These are phyloP conservation scores for Eurosta solidaginis DNA, from an alignment of 1,140 invertebrate genomes.

Conservation along the genomic window DNA sequence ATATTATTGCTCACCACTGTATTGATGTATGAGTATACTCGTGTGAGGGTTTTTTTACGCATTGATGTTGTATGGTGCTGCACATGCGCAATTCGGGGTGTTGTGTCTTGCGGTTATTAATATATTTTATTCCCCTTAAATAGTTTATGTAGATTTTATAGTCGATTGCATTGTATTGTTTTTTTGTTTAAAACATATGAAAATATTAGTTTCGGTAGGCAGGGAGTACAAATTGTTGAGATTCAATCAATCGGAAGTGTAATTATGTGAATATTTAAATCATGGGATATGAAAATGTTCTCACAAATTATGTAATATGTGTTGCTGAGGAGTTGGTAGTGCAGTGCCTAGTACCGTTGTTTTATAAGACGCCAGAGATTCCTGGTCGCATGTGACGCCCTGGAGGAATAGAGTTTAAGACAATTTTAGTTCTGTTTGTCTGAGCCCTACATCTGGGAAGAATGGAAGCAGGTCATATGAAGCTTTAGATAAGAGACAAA, in stretches of 20 bases:
- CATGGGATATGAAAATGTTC: background rate
- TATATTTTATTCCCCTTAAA: background rate
- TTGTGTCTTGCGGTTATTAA: background rate
- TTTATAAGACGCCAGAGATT: too few species aligned
- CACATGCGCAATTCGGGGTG: background rate
- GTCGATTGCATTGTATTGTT: background rate
- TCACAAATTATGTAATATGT: too few species aligned
- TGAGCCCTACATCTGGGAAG: too few species aligned
- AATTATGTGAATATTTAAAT: background rate
- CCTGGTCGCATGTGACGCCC: too few species aligned
- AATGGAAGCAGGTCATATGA: too few species aligned
- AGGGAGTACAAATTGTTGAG: background rate
- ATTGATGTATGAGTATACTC: too few species aligned
- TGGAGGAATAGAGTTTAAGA: too few species aligned
- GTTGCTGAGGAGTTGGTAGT: too few species aligned
- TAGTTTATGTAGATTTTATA: background rate
- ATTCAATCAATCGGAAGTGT: conserved; percentile 13
- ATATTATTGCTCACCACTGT: background rate
- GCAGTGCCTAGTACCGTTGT: too few species aligned
- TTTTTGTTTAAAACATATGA: background rate
- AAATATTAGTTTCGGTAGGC: background rate
- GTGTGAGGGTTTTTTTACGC: background rate
- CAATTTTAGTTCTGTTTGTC: too few species aligned
- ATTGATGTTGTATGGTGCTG: background rate
- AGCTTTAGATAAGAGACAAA: too few species aligned